Evolutionary conservation across 2,113 vertebrate genomes (phyloP).

Genomic region (Pomatostomus ruficeps): DNA sequence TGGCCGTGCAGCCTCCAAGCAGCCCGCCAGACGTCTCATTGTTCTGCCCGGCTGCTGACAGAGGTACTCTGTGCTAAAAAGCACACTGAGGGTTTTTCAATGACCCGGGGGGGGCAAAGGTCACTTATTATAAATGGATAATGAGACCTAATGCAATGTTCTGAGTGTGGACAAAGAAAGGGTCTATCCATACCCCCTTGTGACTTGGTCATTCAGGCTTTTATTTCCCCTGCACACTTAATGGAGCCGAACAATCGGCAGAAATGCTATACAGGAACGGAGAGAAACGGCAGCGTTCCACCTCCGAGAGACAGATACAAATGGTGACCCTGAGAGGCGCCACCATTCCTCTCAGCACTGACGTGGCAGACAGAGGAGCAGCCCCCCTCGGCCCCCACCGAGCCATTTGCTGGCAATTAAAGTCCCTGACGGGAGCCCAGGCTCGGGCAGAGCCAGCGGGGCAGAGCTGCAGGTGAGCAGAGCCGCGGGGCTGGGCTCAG

Average conservation of each 20-base stretch:
- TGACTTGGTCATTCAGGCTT: constrained; percentile 82
- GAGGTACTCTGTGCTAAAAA: constrained; percentile 79
- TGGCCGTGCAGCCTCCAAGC: constrained; percentile 34
- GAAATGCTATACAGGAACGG: constrained; percentile 79
- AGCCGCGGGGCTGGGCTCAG: neutral
- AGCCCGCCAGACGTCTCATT: constrained; percentile 67
- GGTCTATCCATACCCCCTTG: constrained; percentile 79
- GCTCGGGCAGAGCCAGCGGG: constrained; percentile 27
- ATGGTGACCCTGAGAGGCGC: constrained; percentile 77
- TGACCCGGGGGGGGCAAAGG: constrained; percentile 78
- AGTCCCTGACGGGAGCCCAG: constrained; percentile 51
- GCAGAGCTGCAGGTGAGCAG: constrained; percentile 52
- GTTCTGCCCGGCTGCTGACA: constrained; percentile 72
- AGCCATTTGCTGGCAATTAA: constrained; percentile 73
- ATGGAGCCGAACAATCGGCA: constrained; percentile 85
- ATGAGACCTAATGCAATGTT: constrained; percentile 85
- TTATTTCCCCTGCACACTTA: constrained; percentile 81
- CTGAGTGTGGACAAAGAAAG: constrained; percentile 77
- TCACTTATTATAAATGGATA: constrained; percentile 86
- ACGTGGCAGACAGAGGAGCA: constrained; percentile 67
- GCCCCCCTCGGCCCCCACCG: constrained; percentile 53
- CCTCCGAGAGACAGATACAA: constrained; percentile 75
- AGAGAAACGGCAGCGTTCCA: constrained; percentile 73
- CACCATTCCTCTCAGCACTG: constrained; percentile 66
- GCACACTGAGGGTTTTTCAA: constrained; percentile 74